These are phyloP conservation scores for Ectropis grisescens DNA, from an alignment of 1,140 invertebrate genomes.

Conservation along the genomic window DNA sequence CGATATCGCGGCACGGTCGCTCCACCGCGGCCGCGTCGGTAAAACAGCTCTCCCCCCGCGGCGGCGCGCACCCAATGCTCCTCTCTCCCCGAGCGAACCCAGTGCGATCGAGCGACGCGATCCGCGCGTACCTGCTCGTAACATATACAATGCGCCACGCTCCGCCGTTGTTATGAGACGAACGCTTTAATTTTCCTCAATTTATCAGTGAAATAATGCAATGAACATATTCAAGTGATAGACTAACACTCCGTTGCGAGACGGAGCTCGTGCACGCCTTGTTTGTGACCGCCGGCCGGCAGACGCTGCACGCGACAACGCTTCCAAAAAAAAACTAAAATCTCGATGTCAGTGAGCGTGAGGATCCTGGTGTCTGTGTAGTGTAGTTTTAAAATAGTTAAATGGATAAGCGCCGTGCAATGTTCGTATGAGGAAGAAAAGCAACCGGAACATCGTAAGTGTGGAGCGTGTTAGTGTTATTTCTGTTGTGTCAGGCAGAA, in stretches of 20 bases:
- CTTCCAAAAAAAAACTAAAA: slow-evolving; percentile 44
- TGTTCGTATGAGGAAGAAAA: slow-evolving; percentile 68
- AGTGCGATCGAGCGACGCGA: slow-evolving; percentile 55
- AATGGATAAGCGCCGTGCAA: slow-evolving; percentile 62
- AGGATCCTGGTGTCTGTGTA: slow-evolving; percentile 50
- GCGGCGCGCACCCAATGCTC: slow-evolving; percentile 15
- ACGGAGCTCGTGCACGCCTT: background rate
- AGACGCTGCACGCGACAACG: slow-evolving; percentile 50
- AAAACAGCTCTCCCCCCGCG: slow-evolving; percentile 36
- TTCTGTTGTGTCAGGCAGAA: slow-evolving; percentile 39
- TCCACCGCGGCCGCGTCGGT: slow-evolving; percentile 16
- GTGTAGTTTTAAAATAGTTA: slow-evolving; percentile 63
- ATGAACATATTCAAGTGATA: slow-evolving; percentile 30
- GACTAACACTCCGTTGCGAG: slow-evolving; percentile 18
- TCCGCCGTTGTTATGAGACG: slow-evolving; percentile 47
- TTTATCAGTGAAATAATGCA: slow-evolving; percentile 65
- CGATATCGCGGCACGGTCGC: slow-evolving; percentile 25
- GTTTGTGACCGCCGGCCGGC: slow-evolving; percentile 28
- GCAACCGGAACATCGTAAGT: slow-evolving; percentile 63
- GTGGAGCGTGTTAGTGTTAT: slow-evolving; percentile 37
- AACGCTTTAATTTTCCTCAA: slow-evolving; percentile 37
- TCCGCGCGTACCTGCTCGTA: slow-evolving; percentile 29
- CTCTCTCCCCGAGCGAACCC: slow-evolving; percentile 20
- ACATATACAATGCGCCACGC: slow-evolving; percentile 37
- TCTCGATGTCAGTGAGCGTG: slow-evolving; percentile 51